These are phyloP conservation scores for Oreocharis arfaki DNA, from an alignment of 2,113 vertebrate genomes.

Conservation along the genomic window DNA sequence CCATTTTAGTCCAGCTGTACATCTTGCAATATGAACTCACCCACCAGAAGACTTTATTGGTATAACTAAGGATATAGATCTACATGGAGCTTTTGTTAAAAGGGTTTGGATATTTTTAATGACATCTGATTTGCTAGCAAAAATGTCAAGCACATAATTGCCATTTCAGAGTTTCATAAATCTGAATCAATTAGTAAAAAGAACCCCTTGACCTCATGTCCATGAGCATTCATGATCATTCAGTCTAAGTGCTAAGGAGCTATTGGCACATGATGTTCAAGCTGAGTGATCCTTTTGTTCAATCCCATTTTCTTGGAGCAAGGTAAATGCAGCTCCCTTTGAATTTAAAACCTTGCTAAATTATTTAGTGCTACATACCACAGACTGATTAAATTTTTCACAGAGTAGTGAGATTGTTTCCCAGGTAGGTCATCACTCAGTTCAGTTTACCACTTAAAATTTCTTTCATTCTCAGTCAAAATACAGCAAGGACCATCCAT, in stretches of 20 bases:
- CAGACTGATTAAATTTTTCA: conserved; percentile 63
- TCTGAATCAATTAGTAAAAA: conserved; percentile 53
- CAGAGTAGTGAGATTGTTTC: conserved; percentile 54
- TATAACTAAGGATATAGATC: background rate
- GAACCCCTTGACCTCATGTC: conserved; percentile 37
- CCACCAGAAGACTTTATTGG: background rate
- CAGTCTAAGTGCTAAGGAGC: background rate
- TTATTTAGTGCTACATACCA: conserved; percentile 60
- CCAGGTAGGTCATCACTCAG: conserved; percentile 65
- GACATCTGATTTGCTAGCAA: conserved; percentile 19
- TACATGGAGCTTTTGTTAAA: background rate
- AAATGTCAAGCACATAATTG: conserved; percentile 60
- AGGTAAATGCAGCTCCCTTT: conserved; percentile 56
- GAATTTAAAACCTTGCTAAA: conserved; percentile 62
- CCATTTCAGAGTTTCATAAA: conserved; percentile 54
- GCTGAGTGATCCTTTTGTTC: conserved; percentile 35
- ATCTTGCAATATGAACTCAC: background rate
- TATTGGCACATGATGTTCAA: conserved; percentile 33
- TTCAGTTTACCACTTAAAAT: conserved; percentile 59
- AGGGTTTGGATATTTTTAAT: conserved; percentile 22
- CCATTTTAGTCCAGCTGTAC: background rate
- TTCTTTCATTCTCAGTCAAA: conserved; percentile 53
- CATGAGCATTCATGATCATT: conserved; percentile 17
- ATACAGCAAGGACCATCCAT: conserved; percentile 43
- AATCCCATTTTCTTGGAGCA: background rate